A percentile compares a stretch with the other conserved stretches of the same genome.
Evolutionary conservation across 2,797 vertebrate genomes (phyloP).

Genomic region (Pangasius macronema): DNA sequence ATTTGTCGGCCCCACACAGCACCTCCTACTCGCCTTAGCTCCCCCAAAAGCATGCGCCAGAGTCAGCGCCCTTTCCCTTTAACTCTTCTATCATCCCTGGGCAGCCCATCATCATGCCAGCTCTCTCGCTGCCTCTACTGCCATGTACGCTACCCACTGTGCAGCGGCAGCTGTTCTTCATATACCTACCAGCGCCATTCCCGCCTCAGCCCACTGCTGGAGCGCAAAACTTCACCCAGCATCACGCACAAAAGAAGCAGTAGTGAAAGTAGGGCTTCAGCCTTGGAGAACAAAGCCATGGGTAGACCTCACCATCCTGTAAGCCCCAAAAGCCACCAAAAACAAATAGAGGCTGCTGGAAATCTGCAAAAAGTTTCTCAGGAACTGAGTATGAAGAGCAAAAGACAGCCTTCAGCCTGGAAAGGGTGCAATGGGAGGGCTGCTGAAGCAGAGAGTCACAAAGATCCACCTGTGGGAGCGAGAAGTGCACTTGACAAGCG

Average conservation of each 20-base stretch:
- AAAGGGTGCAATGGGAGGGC: conserved; percentile 69
- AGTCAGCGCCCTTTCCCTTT: conserved; percentile 72
- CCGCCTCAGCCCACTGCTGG: conserved; percentile 75
- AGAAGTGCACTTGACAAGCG: conserved; percentile 69
- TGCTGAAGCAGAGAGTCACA: conserved; percentile 72
- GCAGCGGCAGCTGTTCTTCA: conserved; percentile 78
- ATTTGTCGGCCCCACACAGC: conserved; percentile 78
- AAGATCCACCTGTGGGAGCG: conserved; percentile 56
- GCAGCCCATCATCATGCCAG: conserved; percentile 66
- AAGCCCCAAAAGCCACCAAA: conserved; percentile 74
- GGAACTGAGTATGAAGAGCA: conserved; percentile 54
- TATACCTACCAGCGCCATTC: conserved; percentile 81
- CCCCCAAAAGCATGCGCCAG: conserved; percentile 76
- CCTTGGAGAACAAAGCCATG: conserved; percentile 65
- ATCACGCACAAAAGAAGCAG: conserved; percentile 73
- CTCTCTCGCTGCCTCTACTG: conserved; percentile 77
- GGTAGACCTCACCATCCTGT: conserved; percentile 69
- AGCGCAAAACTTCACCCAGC: conserved; percentile 65
- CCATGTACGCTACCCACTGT: conserved; percentile 78
- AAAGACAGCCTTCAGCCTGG: conserved; percentile 60
- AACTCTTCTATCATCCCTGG: conserved; percentile 66
- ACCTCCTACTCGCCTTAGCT: conserved; percentile 76
- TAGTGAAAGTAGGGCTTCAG: conserved; percentile 75
- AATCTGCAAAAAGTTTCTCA: conserved; percentile 70
- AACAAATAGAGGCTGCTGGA: conserved; percentile 73